Percentiles rank a stretch among this genome's conserved stretches.
Evolutionary conservation across 1,140 invertebrate genomes (phyloP).

Genomic region (Armadillidium nasatum): DNA sequence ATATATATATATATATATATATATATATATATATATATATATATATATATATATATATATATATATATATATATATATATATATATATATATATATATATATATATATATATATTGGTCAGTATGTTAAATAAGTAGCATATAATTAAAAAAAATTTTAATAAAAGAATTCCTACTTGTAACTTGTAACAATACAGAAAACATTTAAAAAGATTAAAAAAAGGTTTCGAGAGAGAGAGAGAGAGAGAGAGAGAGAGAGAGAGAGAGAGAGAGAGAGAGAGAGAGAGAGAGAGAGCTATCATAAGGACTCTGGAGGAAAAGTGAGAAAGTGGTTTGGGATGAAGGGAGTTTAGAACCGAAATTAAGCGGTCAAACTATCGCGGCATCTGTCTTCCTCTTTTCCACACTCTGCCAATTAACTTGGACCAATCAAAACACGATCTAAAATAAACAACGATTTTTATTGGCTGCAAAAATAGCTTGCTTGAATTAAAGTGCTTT

Average conservation of each 20-base stretch:
- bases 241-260: not conserved
- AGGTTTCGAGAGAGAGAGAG: not conserved
- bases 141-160: too few species aligned
- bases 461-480: not conserved
- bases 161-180: too few species aligned
- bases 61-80: too few species aligned
- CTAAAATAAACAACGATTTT: not conserved
- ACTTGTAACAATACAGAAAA: too few species aligned
- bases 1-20: too few species aligned
- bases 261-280: not conserved
- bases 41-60: too few species aligned
- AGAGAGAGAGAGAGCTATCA: not conserved
- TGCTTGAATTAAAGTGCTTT: too few species aligned
- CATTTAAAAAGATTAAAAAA: too few species aligned
- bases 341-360: not conserved
- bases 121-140: too few species aligned
- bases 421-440: not conserved
- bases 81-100: too few species aligned
- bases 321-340: not conserved
- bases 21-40: too few species aligned
- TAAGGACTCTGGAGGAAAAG: not conserved
- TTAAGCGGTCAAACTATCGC: not conserved
- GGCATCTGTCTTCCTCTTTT: not conserved
- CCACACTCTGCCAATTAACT: slow-evolving; percentile 6
- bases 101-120: too few species aligned